Base-by-base conservation (phyloP, 2,113 vertebrate species). In the Gymnogyps californianus region DNA sequence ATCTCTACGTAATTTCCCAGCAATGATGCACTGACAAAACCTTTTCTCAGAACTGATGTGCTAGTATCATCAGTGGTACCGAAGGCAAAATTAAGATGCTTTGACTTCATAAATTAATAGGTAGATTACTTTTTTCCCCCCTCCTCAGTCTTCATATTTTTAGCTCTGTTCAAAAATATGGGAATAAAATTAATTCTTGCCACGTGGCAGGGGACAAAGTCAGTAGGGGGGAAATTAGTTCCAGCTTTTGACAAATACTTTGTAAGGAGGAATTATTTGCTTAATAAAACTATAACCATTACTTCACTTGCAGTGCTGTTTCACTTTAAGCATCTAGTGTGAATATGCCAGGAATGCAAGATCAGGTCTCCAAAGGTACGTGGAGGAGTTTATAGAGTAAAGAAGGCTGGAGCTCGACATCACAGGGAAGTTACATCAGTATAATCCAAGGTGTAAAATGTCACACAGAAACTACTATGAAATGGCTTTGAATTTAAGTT, bases 231-330 rank as follows among this genome's bases (percentile, higher is more conserved):
- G 21, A 92, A 95, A 97, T 97, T 80, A 89, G 42, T 92, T 96
- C 83, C 91, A 96, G 91, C 82, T 95, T 95, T 97, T 46, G 34
- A 94, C 76, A 93, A 93, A 95, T 83, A 20, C 21, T 62, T 57
- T 77, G 32, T 84, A 84, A 97, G 65, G 74, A 95, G 91, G 64
- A 96, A 90, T 92, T 96, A 93, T 81, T 95, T 96, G 40, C 77
- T 79, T 96, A 97, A 94, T 93, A 96, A 95, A 95, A 78, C 20
- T 55, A 1, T 74, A 94, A 61, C 1, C 8, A 89, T 96, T 91
- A 82, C 81, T 97, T 96, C 91, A 87, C 34, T 96, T 89, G 66
- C 36, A 58, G 44, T 82, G 57, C 61, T 77, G 8, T 83, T 94
- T 89, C 83, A 95, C 90, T 95, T 92, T 8, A 85, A 62, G 29